These are phyloP conservation scores for Ochropacha duplaris DNA, from an alignment of 2,888 invertebrate species.

Conservation along the genomic window DNA sequence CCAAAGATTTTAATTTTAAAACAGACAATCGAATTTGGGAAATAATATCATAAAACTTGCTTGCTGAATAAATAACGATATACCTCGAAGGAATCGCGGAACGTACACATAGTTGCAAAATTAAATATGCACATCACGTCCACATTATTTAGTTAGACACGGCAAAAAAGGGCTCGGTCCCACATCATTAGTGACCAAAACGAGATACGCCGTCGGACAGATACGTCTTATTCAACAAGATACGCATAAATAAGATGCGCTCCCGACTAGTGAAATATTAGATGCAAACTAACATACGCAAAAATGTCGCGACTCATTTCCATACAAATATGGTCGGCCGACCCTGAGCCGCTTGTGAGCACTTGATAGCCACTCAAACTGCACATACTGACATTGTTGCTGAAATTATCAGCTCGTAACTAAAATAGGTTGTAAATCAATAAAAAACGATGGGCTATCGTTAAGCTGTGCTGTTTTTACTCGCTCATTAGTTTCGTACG, in stretches of 20 bases:
- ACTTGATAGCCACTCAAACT: conserved; percentile 18
- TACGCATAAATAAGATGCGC: conserved; percentile 70
- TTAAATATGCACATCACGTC: conserved; percentile 58
- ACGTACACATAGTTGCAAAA: conserved; percentile 39
- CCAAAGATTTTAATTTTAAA: background rate
- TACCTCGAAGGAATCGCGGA: conserved; percentile 5
- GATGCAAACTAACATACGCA: conserved; percentile 75
- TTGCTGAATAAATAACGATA: background rate
- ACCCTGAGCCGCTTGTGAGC: conserved; percentile 17
- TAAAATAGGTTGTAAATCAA: background rate
- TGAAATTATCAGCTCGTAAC: conserved; percentile 16
- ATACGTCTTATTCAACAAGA: conserved; percentile 69
- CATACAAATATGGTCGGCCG: conserved; percentile 63
- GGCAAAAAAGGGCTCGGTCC: conserved; percentile 64
- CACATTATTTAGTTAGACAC: conserved; percentile 66
- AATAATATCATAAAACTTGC: background rate
- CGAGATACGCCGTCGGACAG: conserved; percentile 55
- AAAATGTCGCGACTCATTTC: conserved; percentile 71
- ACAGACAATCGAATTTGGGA: background rate
- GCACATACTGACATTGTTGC: conserved; percentile 15
- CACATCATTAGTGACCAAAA: conserved; percentile 74
- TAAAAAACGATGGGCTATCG: background rate
- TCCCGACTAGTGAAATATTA: conserved; percentile 66
- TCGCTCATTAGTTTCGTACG: background rate
- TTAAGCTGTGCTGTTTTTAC: background rate